phyloP scores from a whole-genome alignment of 2,113 vertebrate species.

The Corythornis cristatus region DNA sequence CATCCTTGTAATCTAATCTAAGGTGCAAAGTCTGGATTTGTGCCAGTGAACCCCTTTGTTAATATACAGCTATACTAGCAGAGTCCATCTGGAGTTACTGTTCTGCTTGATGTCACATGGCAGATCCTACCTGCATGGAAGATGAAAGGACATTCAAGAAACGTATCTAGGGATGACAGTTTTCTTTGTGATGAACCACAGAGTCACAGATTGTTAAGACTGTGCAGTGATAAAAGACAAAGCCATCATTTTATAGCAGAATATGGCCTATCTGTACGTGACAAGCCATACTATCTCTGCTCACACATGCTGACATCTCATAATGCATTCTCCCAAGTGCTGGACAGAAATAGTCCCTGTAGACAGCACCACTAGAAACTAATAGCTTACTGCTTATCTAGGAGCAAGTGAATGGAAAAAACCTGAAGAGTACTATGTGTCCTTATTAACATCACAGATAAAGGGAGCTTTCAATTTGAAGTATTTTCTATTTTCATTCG shows the following conservation, averaged over 20 bases:
- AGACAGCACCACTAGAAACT: constrained; percentile 76
- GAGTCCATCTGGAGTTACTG: constrained; percentile 63
- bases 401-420: constrained; percentile 77
- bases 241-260: constrained; percentile 74
- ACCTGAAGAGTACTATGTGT: constrained; percentile 62
- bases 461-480: constrained; percentile 39
- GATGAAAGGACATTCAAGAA: constrained; percentile 76
- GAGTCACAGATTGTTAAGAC: constrained; percentile 80
- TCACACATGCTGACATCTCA: constrained; percentile 82
- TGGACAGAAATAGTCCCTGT: constrained; percentile 78
- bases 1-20: constrained; percentile 73
- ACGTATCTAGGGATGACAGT: constrained; percentile 76
- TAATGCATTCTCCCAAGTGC: constrained; percentile 81
- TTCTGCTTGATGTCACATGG: constrained; percentile 73
- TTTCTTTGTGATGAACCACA: constrained; percentile 82
- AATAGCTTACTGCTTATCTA: constrained; percentile 81
- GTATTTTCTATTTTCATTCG: constrained; percentile 26
- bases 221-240: constrained; percentile 83
- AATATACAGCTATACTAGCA: background rate
- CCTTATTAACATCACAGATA: constrained; percentile 64
- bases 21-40: constrained; percentile 58
- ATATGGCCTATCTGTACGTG: constrained; percentile 81
- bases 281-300: constrained; percentile 84
- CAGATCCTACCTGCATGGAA: constrained; percentile 65
- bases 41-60: constrained; percentile 54